Evolutionary conservation across 2,797 vertebrate genomes (phyloP).

Genomic region (Pangasius macronema): DNA sequence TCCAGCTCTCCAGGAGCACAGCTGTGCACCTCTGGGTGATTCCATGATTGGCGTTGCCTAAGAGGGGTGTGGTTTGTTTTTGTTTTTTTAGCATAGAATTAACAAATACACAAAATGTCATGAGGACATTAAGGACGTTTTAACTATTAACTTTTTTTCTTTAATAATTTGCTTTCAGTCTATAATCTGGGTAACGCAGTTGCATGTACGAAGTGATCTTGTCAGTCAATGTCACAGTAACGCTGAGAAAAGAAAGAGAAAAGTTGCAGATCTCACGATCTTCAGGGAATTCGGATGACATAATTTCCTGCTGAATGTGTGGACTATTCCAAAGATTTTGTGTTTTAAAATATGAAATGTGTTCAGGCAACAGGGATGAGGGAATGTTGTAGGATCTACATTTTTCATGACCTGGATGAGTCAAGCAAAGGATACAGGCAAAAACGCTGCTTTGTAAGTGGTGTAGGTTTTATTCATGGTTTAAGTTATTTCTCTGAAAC

Average conservation of each 20-base stretch:
- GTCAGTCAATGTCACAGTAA: neutral
- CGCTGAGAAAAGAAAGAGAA: neutral
- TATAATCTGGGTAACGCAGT: neutral
- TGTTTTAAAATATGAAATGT: neutral
- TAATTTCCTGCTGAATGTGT: neutral
- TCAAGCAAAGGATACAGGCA: neutral
- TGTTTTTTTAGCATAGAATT: neutral
- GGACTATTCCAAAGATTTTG: neutral
- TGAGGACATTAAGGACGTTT: neutral
- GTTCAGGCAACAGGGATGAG: neutral
- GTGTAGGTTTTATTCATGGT: neutral
- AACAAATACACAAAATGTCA: neutral
- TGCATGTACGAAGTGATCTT: neutral
- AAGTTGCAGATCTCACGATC: neutral
- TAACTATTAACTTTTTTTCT: neutral
- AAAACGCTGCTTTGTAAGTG: neutral
- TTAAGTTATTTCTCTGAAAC: neutral
- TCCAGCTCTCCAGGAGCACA: neutral
- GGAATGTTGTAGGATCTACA: neutral
- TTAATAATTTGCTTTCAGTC: neutral
- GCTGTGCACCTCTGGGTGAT: neutral
- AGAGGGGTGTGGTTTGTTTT: neutral
- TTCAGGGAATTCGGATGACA: neutral
- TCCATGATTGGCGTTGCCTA: neutral
- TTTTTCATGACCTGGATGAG: neutral